phyloP scores from a whole-genome alignment of 2,113 vertebrate species.

The Oreochromis spilurus region DNA sequence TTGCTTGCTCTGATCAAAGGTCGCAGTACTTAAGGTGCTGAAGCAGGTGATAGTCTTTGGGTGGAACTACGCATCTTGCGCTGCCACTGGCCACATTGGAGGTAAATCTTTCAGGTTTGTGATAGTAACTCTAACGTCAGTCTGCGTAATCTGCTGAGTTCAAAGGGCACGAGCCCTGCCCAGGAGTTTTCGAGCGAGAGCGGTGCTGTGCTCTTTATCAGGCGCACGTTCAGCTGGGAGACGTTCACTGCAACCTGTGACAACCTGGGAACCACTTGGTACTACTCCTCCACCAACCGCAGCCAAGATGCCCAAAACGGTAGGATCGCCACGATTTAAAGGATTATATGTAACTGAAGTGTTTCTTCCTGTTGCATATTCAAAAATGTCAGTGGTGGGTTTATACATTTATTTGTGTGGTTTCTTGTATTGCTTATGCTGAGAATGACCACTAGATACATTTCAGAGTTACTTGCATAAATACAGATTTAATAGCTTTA shows the following conservation, averaged over 20 bases:
- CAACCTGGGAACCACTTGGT: slow-evolving; percentile 35
- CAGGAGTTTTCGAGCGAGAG: slow-evolving; percentile 22
- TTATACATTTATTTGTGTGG: neutral
- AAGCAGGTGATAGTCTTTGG: slow-evolving; percentile 48
- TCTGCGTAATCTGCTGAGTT: slow-evolving; percentile 34
- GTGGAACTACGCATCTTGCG: slow-evolving; percentile 22
- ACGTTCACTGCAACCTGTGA: slow-evolving; percentile 42
- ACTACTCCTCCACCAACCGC: slow-evolving; percentile 1
- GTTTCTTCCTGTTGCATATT: neutral
- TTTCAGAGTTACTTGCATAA: neutral
- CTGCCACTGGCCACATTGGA: neutral
- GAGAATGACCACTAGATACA: neutral
- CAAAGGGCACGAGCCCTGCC: slow-evolving; percentile 66
- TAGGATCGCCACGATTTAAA: slow-evolving; percentile 50
- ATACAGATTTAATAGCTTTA: neutral
- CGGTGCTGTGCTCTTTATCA: slow-evolving; percentile 47
- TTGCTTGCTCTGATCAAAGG: slow-evolving; percentile 55
- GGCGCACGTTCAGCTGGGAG: slow-evolving; percentile 32
- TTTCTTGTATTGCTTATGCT: neutral
- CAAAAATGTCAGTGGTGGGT: neutral
- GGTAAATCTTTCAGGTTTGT: neutral
- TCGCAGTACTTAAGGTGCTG: slow-evolving; percentile 46
- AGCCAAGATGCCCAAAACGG: slow-evolving; percentile 83
- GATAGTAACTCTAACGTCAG: slow-evolving; percentile 29
- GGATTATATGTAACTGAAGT: neutral